These are phyloP conservation scores for Aurelia sp. DNA, from an alignment of 30 jellyfish, hydroid and myxozoan species.

Conservation along the genomic window DNA sequence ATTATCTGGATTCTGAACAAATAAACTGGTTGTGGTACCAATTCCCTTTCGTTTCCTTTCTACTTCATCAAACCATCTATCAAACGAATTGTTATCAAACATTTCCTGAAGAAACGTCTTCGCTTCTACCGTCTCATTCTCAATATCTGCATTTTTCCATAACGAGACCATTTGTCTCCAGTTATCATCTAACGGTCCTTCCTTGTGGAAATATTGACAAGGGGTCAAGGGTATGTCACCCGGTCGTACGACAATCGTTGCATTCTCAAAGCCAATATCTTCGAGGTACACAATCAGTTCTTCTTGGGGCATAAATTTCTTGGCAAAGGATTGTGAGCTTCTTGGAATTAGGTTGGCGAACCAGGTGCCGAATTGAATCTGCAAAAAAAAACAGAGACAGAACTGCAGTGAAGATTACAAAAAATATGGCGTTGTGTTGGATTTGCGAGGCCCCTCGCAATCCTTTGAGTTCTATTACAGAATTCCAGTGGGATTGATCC, in stretches of 20 bases:
- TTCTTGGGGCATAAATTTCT: slow-evolving; percentile 31
- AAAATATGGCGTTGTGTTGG: too few relatives aligned
- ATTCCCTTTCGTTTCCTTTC: slow-evolving; percentile 9
- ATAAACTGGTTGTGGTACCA: slow-evolving; percentile 16
- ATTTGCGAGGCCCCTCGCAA: too few relatives aligned
- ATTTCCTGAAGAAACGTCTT: slow-evolving; percentile 3
- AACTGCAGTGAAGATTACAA: too few relatives aligned
- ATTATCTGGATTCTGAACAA: slow-evolving; percentile 1
- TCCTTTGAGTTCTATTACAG: too few relatives aligned
- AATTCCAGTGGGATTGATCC: too few relatives aligned
- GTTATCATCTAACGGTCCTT: slow-evolving; percentile 34
- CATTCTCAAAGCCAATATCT: slow-evolving; percentile 15
- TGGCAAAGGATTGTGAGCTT: neutral
- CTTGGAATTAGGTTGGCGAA: slow-evolving; percentile 13
- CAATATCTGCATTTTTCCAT: slow-evolving; percentile 42
- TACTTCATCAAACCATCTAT: slow-evolving; percentile 6
- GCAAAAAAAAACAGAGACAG: too few relatives aligned
- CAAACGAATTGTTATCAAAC: slow-evolving; percentile 8
- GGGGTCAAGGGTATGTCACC: slow-evolving; percentile 2
- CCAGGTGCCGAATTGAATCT: slow-evolving; percentile 38
- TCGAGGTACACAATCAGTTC: slow-evolving; percentile 14
- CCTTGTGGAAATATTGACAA: slow-evolving; percentile 20
- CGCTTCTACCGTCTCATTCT: slow-evolving; percentile 12
- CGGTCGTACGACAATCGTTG: slow-evolving; percentile 24
- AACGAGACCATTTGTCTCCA: slow-evolving; percentile 53